Evolutionary conservation across 2,113 vertebrate species (phyloP).

Genomic region (Dicerorhinus sumatrensis): DNA sequence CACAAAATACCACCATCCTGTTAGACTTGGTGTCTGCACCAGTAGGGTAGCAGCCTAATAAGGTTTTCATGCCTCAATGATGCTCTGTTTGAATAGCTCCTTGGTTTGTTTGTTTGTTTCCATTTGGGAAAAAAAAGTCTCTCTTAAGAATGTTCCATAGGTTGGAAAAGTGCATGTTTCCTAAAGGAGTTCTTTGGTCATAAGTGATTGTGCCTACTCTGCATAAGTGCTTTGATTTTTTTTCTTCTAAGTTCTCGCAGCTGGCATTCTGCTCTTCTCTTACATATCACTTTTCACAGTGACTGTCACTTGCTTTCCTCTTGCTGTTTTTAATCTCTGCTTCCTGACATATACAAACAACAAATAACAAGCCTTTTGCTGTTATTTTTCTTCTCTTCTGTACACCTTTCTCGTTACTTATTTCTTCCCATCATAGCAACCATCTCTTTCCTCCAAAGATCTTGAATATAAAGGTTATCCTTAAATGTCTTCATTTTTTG

Average conservation of each 20-base stretch:
- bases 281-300: not conserved
- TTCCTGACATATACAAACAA: not conserved
- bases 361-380: not conserved
- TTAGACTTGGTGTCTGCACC: not conserved
- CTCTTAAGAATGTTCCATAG: not conserved
- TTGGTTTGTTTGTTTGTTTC: not conserved
- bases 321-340: slow-evolving; percentile 29
- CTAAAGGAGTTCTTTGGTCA: not conserved
- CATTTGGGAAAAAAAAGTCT: not conserved
- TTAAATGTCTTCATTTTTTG: not conserved
- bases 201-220: not conserved
- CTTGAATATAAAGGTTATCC: not conserved
- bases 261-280: not conserved
- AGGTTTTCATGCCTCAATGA: not conserved
- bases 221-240: not conserved
- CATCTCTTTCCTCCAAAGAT: not conserved
- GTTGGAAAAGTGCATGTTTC: not conserved
- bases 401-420: not conserved
- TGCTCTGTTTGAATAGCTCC: not conserved
- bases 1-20: not conserved
- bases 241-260: not conserved
- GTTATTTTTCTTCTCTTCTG: not conserved
- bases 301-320: not conserved
- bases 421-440: not conserved
- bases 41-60: not conserved